These are phyloP conservation scores for Drosophila sulfurigaster DNA, from an alignment of 1,140 invertebrate species.

Conservation along the genomic window DNA sequence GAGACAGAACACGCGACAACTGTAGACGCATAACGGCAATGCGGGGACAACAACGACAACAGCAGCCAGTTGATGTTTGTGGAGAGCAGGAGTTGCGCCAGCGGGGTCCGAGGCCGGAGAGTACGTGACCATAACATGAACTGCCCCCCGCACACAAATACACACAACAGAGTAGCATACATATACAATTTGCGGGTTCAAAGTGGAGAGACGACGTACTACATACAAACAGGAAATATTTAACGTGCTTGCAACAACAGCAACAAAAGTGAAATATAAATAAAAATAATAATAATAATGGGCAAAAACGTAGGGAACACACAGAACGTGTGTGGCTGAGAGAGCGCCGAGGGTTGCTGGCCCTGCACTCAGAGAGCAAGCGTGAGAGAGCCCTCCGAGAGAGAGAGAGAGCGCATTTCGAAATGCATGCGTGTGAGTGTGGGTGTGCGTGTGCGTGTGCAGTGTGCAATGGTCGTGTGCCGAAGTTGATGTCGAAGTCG, in stretches of 20 bases:
- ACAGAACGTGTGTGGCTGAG: conserved; percentile 23
- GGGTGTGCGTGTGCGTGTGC: conserved; percentile 28
- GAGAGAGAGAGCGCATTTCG: conserved; percentile 7
- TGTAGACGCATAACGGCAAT: conserved; percentile 51
- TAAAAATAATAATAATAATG: conserved; percentile 82
- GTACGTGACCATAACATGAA: conserved; percentile 80
- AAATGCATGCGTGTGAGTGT: conserved; percentile 36
- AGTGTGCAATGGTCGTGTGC: conserved; percentile 48
- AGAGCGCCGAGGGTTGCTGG: conserved; percentile 24
- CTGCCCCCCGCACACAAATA: conserved; percentile 40
- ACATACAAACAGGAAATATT: conserved; percentile 80
- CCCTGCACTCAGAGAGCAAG: conserved; percentile 14
- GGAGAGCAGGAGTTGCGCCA: conserved; percentile 25
- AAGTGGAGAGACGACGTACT: conserved; percentile 53
- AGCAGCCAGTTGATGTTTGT: conserved; percentile 11
- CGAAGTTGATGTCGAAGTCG: conserved; percentile 28
- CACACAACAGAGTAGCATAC: conserved; percentile 24
- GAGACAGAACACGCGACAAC: conserved; percentile 43
- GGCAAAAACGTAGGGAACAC: conserved; percentile 70
- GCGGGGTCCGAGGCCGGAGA: conserved; percentile 29
- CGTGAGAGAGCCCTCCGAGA: conserved; percentile 4
- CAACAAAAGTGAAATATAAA: conserved; percentile 70
- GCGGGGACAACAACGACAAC: conserved; percentile 13
- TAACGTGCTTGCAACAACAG: conserved; percentile 77
- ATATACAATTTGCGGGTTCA: conserved; percentile 66